Evolutionary conservation across 2,113 vertebrate genomes (phyloP), one percentile per base, ranked within the genome.

Genomic region (Ceratotherium simum): DNA sequence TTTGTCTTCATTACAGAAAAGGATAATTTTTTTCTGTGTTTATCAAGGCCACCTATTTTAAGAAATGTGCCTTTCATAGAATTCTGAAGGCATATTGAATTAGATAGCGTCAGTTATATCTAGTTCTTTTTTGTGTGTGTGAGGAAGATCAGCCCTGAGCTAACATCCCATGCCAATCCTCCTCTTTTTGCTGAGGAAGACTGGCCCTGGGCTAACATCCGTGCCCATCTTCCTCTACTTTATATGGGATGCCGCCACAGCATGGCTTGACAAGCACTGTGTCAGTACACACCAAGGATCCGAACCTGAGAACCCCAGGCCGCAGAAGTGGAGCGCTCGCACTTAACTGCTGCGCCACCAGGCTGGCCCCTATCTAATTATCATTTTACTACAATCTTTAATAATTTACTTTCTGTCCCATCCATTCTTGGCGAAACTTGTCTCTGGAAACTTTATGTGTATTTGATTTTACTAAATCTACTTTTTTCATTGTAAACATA

Each of bases 1-100:
- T 86, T 91, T 90, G 36, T 72, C n/a, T 95, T 72, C 93, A 23
- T 93, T 93, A 85, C 60, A 91, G 81, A 96, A 84, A 70, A 90
- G 17, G 20, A 3, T 79, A 48, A 25, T n/a, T 64, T 56, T 88
- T 82, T 83, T 80, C 36, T 78, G 48, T 83, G 20, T 76, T 73
- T 80, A 65, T 65, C 23, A 60, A 36, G 46, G 20, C 14, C 25
- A 39, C 36, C n/a, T 88, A 67, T 82, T 92, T 96, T 87, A 89
- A 95, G 54, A 96, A 78, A 95, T 48, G 51, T 36, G 42, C 23
- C 76, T 94, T 64, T 88, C 25, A 31, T 48, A 70, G 92, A 80
- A 70, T 48, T 94, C 48, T 29, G 20, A 79, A 93, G 72, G 72
- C 56, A 60, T 92, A 65, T 65, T 73, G 56, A 84, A 48, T 92